phyloP scores from a whole-genome alignment of 2,113 vertebrate genomes.

The Hypocryptadius cinnamomeus region DNA sequence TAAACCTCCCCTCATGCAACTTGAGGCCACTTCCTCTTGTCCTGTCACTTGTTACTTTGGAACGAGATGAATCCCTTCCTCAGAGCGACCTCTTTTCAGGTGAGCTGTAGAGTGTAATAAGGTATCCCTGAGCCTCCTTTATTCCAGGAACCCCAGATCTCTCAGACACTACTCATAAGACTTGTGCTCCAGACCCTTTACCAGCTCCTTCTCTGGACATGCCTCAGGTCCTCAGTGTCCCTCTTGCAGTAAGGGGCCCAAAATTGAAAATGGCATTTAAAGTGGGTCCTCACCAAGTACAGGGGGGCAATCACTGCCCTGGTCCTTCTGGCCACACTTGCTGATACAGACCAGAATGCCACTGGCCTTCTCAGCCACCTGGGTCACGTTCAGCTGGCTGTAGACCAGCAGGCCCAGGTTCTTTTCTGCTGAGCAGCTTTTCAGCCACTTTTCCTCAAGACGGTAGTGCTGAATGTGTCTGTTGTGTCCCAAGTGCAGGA shows the following conservation, averaged over 20 bases:
- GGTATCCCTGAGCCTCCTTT: background rate
- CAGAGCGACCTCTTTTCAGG: background rate
- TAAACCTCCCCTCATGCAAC: background rate
- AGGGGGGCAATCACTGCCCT: background rate
- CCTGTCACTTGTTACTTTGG: background rate
- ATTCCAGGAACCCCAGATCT: background rate
- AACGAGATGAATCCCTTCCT: background rate
- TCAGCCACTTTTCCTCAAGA: background rate
- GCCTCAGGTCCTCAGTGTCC: background rate
- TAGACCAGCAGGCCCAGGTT: too few species aligned
- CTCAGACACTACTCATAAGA: background rate
- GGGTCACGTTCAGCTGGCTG: background rate
- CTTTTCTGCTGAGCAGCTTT: background rate
- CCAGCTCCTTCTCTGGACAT: background rate
- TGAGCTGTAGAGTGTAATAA: rapidly evolving
- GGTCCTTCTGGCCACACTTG: background rate
- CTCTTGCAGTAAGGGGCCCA: background rate
- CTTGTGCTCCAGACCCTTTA: background rate
- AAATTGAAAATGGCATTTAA: background rate
- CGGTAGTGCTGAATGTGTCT: background rate
- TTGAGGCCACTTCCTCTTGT: background rate
- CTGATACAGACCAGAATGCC: background rate
- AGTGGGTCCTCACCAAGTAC: too few species aligned
- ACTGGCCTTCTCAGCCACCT: too few species aligned
- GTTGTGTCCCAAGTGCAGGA: background rate